A percentile compares a stretch with the other conserved stretches of the same genome.
Conservation (phyloP, 2,113 vertebrate genomes). For the Anolis carolinensis region DNA sequence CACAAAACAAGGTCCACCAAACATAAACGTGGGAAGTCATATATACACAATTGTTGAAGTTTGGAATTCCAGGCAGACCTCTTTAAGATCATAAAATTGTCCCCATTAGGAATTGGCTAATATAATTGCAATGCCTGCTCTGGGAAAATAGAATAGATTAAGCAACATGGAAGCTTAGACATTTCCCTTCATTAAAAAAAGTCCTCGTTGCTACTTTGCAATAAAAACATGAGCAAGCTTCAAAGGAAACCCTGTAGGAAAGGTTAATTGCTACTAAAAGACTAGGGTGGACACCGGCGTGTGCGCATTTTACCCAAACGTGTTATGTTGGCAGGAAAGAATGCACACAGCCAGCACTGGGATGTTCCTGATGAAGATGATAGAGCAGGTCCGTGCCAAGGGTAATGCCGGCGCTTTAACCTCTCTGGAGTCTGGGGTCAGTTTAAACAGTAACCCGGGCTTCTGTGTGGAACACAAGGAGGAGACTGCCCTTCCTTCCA, state of each 20-base stretch:
- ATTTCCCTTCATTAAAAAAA: conserved; percentile 80
- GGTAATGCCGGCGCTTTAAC: conserved; percentile 34
- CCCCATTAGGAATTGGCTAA: conserved; percentile 52
- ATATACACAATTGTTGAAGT: conserved; percentile 14
- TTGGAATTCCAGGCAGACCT: conserved; percentile 71
- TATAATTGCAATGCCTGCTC: conserved; percentile 55
- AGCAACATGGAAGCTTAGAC: conserved; percentile 78
- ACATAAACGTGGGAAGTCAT: not conserved
- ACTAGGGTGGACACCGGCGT: conserved; percentile 80
- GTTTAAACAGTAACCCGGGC: conserved; percentile 7
- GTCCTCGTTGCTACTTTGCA: conserved; percentile 73
- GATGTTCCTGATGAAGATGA: conserved; percentile 38
- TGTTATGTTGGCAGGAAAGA: conserved; percentile 76
- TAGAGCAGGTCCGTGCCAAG: conserved; percentile 48
- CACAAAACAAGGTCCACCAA: conserved; percentile 1
- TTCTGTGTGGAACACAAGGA: conserved; percentile 40
- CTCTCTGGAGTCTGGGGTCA: conserved; percentile 44
- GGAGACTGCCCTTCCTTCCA: conserved; percentile 69
- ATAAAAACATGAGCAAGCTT: conserved; percentile 83
- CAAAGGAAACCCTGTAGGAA: conserved; percentile 81
- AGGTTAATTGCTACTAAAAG: conserved; percentile 91
- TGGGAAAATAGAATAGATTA: conserved; percentile 72
- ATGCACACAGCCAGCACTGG: conserved; percentile 72
- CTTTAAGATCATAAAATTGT: conserved; percentile 59
- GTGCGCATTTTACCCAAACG: conserved; percentile 76